phyloP scores from a whole-genome alignment of 2,113 vertebrate species.

The Archocentrus centrarchus region DNA sequence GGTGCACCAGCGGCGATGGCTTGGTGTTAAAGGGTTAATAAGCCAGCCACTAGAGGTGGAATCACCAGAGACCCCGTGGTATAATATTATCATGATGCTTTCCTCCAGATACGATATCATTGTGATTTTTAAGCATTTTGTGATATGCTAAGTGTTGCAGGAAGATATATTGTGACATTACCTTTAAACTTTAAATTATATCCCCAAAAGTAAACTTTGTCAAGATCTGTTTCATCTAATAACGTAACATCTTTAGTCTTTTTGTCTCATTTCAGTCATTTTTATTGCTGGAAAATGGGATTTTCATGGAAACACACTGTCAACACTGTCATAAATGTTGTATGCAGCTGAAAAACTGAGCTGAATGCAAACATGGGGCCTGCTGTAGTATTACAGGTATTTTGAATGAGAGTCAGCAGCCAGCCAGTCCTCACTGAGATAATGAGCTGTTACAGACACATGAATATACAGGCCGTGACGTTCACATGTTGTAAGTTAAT shows the following conservation, averaged over 20 bases:
- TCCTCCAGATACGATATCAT: not conserved
- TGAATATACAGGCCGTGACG: not conserved
- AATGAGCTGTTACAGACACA: not conserved
- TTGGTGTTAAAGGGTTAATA: not conserved
- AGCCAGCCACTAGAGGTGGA: not conserved
- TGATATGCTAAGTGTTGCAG: not conserved
- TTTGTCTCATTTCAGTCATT: not conserved
- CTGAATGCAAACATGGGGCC: not conserved
- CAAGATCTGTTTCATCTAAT: too few species aligned
- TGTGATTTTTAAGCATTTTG: conserved; percentile 1
- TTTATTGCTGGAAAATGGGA: not conserved
- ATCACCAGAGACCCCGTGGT: not conserved
- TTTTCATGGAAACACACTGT: not conserved
- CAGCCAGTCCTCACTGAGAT: not conserved
- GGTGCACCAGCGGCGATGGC: too few species aligned
- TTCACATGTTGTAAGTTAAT: not conserved
- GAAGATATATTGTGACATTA: not conserved
- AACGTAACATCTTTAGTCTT: too few species aligned
- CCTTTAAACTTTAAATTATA: not conserved
- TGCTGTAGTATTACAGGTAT: not conserved
- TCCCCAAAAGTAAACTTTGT: too few species aligned
- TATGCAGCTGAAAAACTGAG: not conserved
- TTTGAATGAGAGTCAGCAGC: conserved; percentile 3
- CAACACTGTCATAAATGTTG: not conserved
- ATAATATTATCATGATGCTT: not conserved